Conservation (phyloP, 2,113 vertebrate genomes). For the Actenoides hombroni region DNA sequence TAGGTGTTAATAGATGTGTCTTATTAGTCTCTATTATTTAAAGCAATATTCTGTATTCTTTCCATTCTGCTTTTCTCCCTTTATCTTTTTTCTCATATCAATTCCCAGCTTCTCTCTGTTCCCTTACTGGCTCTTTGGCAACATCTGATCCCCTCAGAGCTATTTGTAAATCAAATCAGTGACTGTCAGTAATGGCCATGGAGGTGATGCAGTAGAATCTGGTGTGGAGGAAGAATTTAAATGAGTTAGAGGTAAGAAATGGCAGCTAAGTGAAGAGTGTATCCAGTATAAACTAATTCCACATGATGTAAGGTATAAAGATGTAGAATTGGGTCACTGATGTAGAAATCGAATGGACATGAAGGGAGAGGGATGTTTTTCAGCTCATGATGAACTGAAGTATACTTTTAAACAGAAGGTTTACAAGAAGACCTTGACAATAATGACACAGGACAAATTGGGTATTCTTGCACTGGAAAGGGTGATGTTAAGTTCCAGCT, state of each 20-base stretch:
- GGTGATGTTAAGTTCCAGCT: background rate
- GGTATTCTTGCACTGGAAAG: background rate
- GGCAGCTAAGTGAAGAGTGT: background rate
- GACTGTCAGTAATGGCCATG: background rate
- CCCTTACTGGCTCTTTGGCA: background rate
- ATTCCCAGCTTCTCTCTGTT: background rate
- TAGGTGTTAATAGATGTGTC: background rate
- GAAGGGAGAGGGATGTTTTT: background rate
- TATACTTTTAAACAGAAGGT: background rate
- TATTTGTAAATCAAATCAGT: constrained; percentile 49
- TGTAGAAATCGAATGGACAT: background rate
- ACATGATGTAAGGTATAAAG: background rate
- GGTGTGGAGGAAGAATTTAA: constrained; percentile 32
- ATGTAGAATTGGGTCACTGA: background rate
- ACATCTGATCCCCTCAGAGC: constrained; percentile 15
- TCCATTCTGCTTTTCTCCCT: background rate
- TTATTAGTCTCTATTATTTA: background rate
- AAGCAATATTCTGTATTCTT: background rate
- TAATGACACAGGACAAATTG: background rate
- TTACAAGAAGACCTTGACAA: background rate
- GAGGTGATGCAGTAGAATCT: constrained; percentile 42
- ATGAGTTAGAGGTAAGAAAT: background rate
- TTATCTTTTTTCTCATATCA: background rate
- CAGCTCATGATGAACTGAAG: background rate
- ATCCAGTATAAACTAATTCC: background rate